phyloP scores from a whole-genome alignment of 2,888 invertebrate species.

The Drosophila mayaguana region DNA sequence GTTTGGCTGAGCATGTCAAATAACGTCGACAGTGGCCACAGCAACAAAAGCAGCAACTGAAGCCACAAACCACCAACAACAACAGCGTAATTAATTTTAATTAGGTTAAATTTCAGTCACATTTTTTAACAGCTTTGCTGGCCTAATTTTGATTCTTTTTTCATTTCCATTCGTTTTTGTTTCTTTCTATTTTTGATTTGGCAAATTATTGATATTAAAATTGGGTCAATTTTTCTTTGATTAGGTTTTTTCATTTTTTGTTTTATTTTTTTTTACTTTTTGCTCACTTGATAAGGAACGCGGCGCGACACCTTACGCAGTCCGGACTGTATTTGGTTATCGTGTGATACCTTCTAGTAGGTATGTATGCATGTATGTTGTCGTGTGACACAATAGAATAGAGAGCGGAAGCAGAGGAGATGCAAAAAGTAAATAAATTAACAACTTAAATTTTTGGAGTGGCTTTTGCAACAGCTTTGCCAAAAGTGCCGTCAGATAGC shows the following conservation, averaged over 20 bases:
- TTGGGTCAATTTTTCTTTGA: slow-evolving; percentile 33
- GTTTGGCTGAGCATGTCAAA: slow-evolving; percentile 37
- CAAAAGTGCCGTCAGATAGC: background rate
- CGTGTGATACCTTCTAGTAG: background rate
- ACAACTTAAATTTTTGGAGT: background rate
- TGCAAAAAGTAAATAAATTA: background rate
- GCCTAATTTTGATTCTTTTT: background rate
- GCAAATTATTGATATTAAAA: slow-evolving; percentile 29
- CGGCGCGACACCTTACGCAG: background rate
- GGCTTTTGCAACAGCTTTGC: background rate
- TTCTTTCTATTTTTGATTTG: slow-evolving; percentile 4
- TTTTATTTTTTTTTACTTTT: background rate
- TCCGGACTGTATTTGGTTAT: background rate
- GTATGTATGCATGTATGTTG: no score
- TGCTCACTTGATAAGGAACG: slow-evolving; percentile 4
- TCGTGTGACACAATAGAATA: background rate
- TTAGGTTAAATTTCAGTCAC: slow-evolving; percentile 40
- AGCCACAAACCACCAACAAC: background rate
- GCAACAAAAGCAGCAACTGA: slow-evolving; percentile 2
- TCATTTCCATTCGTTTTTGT: background rate
- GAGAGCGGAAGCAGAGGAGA: background rate
- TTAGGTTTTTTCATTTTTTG: slow-evolving; percentile 1
- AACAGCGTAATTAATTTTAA: slow-evolving; percentile 52
- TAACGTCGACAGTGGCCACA: slow-evolving; percentile 13
- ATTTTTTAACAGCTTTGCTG: slow-evolving; percentile 16